Conservation (phyloP, 2,113 vertebrate species). For the Lonchura striata region DNA sequence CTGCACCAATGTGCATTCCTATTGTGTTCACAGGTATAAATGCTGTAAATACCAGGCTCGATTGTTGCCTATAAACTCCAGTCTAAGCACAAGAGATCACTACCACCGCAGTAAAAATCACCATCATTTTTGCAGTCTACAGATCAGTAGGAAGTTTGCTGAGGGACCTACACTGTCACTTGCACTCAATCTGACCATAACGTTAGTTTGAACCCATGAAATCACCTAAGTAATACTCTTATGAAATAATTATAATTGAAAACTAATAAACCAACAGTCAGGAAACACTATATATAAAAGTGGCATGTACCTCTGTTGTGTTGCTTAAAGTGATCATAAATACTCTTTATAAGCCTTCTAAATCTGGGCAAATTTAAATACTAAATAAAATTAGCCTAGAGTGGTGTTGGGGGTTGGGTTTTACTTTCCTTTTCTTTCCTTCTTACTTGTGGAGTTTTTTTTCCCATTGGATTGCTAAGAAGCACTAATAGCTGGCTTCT, state of each 20-base stretch:
- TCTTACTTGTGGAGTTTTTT: background rate
- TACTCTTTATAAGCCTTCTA: background rate
- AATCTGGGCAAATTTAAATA: background rate
- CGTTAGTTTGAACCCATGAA: background rate
- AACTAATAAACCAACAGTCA: background rate
- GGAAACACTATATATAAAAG: background rate
- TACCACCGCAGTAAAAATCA: background rate
- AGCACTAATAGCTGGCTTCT: background rate
- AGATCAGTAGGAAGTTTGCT: background rate
- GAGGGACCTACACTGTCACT: background rate
- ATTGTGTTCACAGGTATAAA: background rate
- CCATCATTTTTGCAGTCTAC: background rate
- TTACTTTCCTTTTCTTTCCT: background rate
- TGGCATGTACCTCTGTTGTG: background rate
- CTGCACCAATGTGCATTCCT: background rate
- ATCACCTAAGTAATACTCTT: background rate
- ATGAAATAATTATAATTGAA: background rate
- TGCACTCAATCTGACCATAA: background rate
- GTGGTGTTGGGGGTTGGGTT: background rate
- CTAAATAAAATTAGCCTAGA: background rate
- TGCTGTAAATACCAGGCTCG: rapidly evolving
- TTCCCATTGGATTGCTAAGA: background rate
- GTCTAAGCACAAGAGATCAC: background rate
- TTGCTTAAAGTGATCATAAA: background rate
- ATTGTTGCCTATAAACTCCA: background rate